phyloP scores from a whole-genome alignment of 2,113 vertebrate species.

The Melierax canorus region DNA sequence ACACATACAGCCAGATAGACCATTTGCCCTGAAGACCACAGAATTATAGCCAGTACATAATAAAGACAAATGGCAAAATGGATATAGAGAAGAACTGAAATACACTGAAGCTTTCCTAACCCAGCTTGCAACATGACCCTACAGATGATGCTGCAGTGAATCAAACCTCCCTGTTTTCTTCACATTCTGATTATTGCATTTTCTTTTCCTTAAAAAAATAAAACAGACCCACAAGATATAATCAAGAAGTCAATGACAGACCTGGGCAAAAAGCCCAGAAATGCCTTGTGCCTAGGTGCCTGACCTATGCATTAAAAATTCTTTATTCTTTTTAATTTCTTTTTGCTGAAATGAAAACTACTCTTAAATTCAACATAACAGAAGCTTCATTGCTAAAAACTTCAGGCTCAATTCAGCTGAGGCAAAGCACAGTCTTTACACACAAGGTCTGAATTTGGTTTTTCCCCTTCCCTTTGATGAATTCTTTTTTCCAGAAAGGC shows the following conservation, averaged over 20 bases:
- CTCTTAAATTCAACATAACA: not conserved
- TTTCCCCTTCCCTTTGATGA: not conserved
- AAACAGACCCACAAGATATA: not conserved
- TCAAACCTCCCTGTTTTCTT: not conserved
- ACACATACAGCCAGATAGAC: not conserved
- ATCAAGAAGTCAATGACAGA: not conserved
- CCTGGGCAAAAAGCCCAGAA: conserved; percentile 27
- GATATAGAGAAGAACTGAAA: not conserved
- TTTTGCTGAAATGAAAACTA: not conserved
- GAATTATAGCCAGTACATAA: not conserved
- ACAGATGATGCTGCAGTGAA: not conserved
- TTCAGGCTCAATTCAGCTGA: not conserved
- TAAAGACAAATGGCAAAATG: not conserved
- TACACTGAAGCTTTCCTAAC: not conserved
- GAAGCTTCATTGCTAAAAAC: not conserved
- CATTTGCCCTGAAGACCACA: not conserved
- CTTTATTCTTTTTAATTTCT: not conserved
- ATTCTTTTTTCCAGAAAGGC: not conserved
- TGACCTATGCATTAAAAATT: not conserved
- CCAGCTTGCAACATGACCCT: not conserved
- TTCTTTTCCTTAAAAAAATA: not conserved
- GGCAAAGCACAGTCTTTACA: not conserved
- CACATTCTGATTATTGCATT: not conserved
- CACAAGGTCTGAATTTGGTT: not conserved
- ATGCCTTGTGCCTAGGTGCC: not conserved